phyloP scores from a whole-genome alignment of 2,797 vertebrate genomes.

The Gastrophryne carolinensis region DNA sequence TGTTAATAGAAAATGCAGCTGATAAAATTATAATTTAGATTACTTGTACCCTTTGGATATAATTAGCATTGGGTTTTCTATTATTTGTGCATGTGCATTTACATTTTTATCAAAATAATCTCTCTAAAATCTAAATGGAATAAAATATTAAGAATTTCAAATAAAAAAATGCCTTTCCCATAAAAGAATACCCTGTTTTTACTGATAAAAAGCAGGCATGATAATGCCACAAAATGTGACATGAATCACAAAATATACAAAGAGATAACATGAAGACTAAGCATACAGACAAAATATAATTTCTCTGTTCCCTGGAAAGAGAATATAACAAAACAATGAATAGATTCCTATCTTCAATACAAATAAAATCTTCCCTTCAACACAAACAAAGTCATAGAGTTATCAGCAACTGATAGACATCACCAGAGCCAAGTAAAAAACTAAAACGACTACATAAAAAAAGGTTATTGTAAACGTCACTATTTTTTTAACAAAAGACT shows the following conservation, averaged over 20 bases:
- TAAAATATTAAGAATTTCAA: constrained; percentile 19
- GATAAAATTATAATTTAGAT: neutral
- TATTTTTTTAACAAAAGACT: neutral
- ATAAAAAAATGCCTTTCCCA: neutral
- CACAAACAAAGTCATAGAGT: constrained; percentile 24
- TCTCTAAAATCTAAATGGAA: constrained; percentile 10
- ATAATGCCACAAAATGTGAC: neutral
- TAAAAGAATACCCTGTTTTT: neutral
- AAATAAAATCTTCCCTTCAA: constrained; percentile 19
- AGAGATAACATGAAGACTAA: constrained; percentile 6
- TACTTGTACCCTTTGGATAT: neutral
- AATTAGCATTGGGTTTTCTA: neutral
- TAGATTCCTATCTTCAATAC: constrained; percentile 30
- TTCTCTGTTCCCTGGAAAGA: constrained; percentile 10
- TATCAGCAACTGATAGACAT: constrained; percentile 20
- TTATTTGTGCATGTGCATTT: neutral
- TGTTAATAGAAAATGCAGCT: neutral
- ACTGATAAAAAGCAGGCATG: neutral
- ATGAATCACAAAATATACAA: constrained; percentile 16
- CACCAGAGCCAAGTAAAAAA: neutral
- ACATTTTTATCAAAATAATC: neutral
- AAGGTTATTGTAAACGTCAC: neutral
- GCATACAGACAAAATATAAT: constrained; percentile 16
- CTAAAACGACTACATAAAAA: neutral
- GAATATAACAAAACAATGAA: constrained; percentile 29